Conservation (phyloP, 1,140 invertebrate species). For the Leptoteleia sp. region DNA sequence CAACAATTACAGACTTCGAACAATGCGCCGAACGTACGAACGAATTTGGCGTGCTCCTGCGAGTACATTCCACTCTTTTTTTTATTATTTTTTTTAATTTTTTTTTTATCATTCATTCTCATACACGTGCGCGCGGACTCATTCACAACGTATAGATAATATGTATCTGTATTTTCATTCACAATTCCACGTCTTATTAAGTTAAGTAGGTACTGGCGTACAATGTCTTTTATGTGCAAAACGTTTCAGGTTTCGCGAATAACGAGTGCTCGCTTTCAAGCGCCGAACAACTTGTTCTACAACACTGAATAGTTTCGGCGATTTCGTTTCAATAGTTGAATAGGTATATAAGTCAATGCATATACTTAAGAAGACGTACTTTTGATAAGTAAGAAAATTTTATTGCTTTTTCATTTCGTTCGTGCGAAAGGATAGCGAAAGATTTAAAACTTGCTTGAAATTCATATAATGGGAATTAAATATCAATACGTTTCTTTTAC, state of each 20-base stretch:
- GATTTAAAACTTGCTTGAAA: conserved; percentile 4
- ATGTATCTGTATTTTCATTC: conserved; percentile 25
- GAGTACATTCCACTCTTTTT: conserved; percentile 12
- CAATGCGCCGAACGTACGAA: conserved; percentile 24
- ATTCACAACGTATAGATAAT: conserved; percentile 11
- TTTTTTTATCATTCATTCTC: conserved; percentile 31
- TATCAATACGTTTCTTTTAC: too few species aligned
- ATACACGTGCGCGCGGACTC: conserved; percentile 7
- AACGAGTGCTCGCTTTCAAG: not conserved
- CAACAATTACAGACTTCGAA: conserved; percentile 38
- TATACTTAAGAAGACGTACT: conserved; percentile 10
- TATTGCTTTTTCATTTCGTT: conserved; percentile 24
- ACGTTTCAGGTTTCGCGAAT: conserved; percentile 20
- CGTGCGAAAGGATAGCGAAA: not conserved
- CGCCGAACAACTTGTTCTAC: not conserved
- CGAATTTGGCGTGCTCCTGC: conserved; percentile 36
- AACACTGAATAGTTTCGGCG: not conserved
- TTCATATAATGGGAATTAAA: not conserved
- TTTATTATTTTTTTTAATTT: too few species aligned
- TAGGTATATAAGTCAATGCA: not conserved
- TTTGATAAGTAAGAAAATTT: conserved; percentile 6
- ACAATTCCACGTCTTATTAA: conserved; percentile 48
- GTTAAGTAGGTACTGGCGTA: conserved; percentile 43
- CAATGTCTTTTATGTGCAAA: conserved; percentile 25
- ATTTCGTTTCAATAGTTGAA: not conserved